A percentile compares a stretch with the other conserved stretches of the same genome.
These are phyloP conservation scores for Cynoglossus semilaevis DNA, from an alignment of 2,113 vertebrate genomes.

Conservation along the genomic window DNA sequence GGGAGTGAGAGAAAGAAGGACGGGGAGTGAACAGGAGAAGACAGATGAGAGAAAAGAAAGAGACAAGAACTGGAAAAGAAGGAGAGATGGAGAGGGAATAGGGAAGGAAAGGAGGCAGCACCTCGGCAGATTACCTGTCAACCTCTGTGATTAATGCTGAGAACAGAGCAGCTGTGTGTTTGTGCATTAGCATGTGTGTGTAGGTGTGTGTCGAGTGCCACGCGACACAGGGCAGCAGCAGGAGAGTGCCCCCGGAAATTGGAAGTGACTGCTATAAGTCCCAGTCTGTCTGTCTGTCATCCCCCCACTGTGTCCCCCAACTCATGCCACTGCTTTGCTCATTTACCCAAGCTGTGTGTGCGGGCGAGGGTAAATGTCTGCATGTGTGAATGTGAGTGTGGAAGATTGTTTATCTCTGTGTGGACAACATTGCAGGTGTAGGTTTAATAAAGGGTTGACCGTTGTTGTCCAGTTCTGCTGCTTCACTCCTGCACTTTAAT, in stretches of 20 bases:
- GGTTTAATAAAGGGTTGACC: too few relatives aligned
- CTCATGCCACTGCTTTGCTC: slow-evolving; percentile 10
- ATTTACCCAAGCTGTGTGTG: neutral
- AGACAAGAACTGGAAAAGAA: slow-evolving; percentile 14
- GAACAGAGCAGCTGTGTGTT: slow-evolving; percentile 43
- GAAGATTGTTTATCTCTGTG: neutral
- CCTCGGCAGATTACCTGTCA: slow-evolving; percentile 74
- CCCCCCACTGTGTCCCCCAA: slow-evolving; percentile 20
- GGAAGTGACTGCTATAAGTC: slow-evolving; percentile 68
- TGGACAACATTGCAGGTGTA: too few relatives aligned
- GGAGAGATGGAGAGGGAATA: slow-evolving; percentile 14
- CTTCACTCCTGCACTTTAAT: too few relatives aligned
- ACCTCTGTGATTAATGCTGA: slow-evolving; percentile 74
- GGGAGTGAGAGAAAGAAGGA: slow-evolving; percentile 9
- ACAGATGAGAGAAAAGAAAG: slow-evolving; percentile 12
- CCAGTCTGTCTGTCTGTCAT: slow-evolving; percentile 49
- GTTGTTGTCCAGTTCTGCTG: too few relatives aligned
- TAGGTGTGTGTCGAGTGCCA: slow-evolving; percentile 21
- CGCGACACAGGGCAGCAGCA: slow-evolving; percentile 56
- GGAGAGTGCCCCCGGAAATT: slow-evolving; percentile 63
- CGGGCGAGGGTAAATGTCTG: neutral
- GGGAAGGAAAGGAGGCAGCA: slow-evolving; percentile 34
- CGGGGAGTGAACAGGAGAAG: neutral
- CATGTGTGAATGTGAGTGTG: slow-evolving; percentile 4
- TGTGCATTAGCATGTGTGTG: slow-evolving; percentile 29